Base-by-base conservation (phyloP, 1,140 invertebrate species). In the Drosophila mauritiana region DNA sequence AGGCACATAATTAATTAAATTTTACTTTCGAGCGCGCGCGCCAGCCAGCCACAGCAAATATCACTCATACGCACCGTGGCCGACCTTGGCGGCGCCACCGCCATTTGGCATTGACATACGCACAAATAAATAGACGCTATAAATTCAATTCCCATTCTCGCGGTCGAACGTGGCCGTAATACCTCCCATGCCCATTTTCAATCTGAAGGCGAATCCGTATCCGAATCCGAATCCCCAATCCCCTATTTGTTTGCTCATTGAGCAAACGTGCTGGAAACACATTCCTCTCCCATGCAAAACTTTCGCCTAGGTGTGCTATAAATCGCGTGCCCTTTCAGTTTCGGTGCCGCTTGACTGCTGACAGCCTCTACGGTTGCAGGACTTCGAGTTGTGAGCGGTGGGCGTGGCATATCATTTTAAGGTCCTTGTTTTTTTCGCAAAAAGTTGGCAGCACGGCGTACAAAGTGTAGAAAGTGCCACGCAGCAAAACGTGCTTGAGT, bases 1-100 rank as follows among this genome's bases (percentile, higher is more conserved):
- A 57, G 61, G 75, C 80, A 83, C 76, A 86, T 86, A 83, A 86
- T 86, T 86, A 86, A 86, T 86, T 88, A 88, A 86, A 86, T 86
- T 86, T 86, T 59, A 83, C 72, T 83, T 88, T 76, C 62, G 48
- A 49, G 51, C 58, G 58, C 58, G 58, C 17, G 25, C 2, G 20
- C 20, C 52, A 68, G 39, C 37, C 65, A 57, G 58, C 20, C 65
- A 31, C 43, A 68, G 53, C 73, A 72, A 68, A 79, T 82, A 86
- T 83, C 75, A 58, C 82, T 78, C 75, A 88, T 88, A 75, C 79
- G 79, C 78, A 56, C 46, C 78, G 80, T 53, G 56, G 42, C 56
- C 55, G 46, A 54, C 40, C 58, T 78, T 72, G 48, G 36, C 13
- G 51, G 53, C 42, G 42, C 68, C 65, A 81, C 36, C 61, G 64